Conservation (phyloP, 1,140 invertebrate species). For the Pollicipes pollicipes region DNA sequence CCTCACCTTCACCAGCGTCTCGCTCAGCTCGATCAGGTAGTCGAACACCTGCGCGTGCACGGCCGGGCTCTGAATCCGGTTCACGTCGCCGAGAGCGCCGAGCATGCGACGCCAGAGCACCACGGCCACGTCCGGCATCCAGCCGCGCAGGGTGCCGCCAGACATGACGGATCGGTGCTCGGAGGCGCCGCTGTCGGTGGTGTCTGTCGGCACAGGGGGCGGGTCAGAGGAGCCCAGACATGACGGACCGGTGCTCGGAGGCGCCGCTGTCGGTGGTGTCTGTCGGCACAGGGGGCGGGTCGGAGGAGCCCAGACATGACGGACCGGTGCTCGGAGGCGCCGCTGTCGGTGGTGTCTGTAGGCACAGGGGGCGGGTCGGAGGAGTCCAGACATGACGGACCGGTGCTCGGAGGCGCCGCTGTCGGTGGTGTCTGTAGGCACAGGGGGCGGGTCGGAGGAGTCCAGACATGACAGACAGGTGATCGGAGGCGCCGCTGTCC, state of each 20-base stretch:
- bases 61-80: constrained; percentile 62
- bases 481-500: constrained; percentile 25
- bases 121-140: constrained; percentile 85
- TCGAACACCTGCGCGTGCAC: constrained; percentile 82
- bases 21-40: constrained; percentile 73
- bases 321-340: no score
- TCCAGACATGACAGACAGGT: constrained; percentile 63
- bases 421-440: no score
- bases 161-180: constrained; percentile 59
- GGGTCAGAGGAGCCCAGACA: background rate
- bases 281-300: no score
- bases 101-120: constrained; percentile 90
- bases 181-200: constrained; percentile 16
- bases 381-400: no score
- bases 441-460: no score
- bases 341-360: no score
- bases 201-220: constrained; percentile 11
- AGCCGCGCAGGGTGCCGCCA: constrained; percentile 69
- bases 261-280: no score
- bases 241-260: no score
- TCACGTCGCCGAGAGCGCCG: constrained; percentile 81
- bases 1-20: constrained; percentile 65
- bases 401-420: no score
- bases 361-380: no score
- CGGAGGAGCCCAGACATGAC: no score